A percentile compares a stretch with the other conserved stretches of the same genome.
These are phyloP conservation scores for Sinocyclocheilus anshuiensis DNA, from an alignment of 2,113 vertebrate species.

Conservation along the genomic window DNA sequence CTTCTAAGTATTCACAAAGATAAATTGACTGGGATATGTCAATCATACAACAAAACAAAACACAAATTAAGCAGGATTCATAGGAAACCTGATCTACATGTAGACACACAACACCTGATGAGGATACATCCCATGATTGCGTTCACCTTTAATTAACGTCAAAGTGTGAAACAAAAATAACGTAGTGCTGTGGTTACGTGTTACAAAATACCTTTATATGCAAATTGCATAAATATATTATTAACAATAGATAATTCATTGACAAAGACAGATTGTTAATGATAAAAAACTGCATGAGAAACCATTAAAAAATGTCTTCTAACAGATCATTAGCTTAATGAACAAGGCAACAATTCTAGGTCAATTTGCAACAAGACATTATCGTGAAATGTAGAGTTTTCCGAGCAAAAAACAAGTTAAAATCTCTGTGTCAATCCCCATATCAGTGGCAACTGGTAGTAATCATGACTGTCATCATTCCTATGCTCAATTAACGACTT, in stretches of 20 bases:
- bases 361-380: background rate
- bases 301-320: background rate
- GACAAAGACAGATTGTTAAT: background rate
- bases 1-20: background rate
- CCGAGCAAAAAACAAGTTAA: background rate
- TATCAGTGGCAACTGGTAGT: background rate
- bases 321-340: background rate
- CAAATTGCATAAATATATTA: background rate
- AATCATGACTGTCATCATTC: background rate
- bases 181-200: background rate
- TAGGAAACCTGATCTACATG: background rate
- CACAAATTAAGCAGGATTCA: background rate
- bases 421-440: background rate
- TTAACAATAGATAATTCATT: background rate
- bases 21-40: background rate
- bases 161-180: background rate
- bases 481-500: background rate
- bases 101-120: background rate
- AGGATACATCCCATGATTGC: background rate
- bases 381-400: background rate
- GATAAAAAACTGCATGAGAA: background rate
- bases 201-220: conserved; percentile 7
- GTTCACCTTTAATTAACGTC: background rate
- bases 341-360: background rate
- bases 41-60: background rate